A percentile compares a stretch with the other conserved stretches of the same genome.
These are phyloP conservation scores for Seriola dumerili DNA, from an alignment of 2,113 vertebrate genomes.

Conservation along the genomic window DNA sequence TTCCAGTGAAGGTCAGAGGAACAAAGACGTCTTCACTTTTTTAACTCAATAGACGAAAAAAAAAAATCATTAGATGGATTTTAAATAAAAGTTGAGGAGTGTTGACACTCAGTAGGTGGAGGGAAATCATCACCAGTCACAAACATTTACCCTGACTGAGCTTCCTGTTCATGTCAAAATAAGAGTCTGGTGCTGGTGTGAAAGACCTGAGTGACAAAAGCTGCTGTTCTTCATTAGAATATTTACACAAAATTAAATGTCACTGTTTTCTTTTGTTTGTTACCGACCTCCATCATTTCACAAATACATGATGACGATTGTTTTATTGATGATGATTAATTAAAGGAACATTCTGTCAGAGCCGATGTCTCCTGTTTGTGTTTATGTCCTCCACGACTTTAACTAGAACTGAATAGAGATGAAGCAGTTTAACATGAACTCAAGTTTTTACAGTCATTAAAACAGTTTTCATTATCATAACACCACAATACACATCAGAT, in stretches of 20 bases:
- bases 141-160: too few relatives aligned
- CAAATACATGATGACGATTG: background rate
- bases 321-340: background rate
- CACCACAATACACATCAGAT: too few relatives aligned
- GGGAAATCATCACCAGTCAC: too few relatives aligned
- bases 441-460: too few relatives aligned
- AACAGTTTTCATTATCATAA: too few relatives aligned
- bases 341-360: background rate
- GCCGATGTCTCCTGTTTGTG: background rate
- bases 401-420: too few relatives aligned
- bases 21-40: background rate
- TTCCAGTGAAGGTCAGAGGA: background rate
- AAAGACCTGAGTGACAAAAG: too few relatives aligned
- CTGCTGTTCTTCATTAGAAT: background rate
- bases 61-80: background rate
- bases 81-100: background rate
- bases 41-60: background rate
- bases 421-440: too few relatives aligned
- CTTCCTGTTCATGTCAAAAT: too few relatives aligned
- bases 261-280: background rate
- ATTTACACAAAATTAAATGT: background rate
- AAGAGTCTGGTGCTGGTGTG: too few relatives aligned
- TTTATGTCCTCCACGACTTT: too few relatives aligned
- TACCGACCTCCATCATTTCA: background rate
- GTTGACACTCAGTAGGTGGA: too few relatives aligned